These are phyloP conservation scores for Morone saxatilis DNA, from an alignment of 2,113 vertebrate species.

Conservation along the genomic window DNA sequence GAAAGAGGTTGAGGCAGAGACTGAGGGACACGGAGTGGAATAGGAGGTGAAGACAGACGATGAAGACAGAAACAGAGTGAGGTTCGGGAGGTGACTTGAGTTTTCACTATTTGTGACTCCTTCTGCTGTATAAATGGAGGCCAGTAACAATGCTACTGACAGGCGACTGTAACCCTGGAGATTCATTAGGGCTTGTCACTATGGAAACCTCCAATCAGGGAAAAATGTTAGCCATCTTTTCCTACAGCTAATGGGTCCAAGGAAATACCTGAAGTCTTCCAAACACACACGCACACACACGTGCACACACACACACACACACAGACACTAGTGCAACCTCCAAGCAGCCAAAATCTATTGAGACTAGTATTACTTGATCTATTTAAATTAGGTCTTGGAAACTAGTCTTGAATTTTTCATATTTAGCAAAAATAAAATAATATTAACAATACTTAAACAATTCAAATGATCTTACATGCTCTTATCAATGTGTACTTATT, in stretches of 20 bases:
- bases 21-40: constrained; percentile 56
- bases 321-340: constrained; percentile 18
- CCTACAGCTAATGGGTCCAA: constrained; percentile 65
- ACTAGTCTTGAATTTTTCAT: constrained; percentile 8
- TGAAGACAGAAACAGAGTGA: constrained; percentile 45
- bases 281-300: constrained; percentile 19
- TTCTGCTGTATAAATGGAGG: constrained; percentile 86
- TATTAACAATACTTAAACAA: not conserved
- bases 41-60: constrained; percentile 41
- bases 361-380: not conserved
- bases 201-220: constrained; percentile 89
- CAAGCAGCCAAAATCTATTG: not conserved
- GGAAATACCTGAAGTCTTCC: constrained; percentile 72
- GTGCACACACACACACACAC: constrained; percentile 23
- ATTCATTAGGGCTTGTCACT: constrained; percentile 92
- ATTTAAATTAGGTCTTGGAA: not conserved
- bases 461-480: not conserved
- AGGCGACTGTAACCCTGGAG: constrained; percentile 91
- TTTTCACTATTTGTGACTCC: constrained; percentile 62
- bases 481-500: not conserved
- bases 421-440: constrained; percentile 4
- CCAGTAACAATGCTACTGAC: constrained; percentile 82
- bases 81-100: constrained; percentile 54
- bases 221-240: constrained; percentile 85
- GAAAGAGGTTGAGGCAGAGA: constrained; percentile 42